Percentiles rank a stretch among this genome's conserved stretches.
These are phyloP conservation scores for Corella eumyota DNA, from an alignment of 23 tunicate genomes.

Conservation along the genomic window DNA sequence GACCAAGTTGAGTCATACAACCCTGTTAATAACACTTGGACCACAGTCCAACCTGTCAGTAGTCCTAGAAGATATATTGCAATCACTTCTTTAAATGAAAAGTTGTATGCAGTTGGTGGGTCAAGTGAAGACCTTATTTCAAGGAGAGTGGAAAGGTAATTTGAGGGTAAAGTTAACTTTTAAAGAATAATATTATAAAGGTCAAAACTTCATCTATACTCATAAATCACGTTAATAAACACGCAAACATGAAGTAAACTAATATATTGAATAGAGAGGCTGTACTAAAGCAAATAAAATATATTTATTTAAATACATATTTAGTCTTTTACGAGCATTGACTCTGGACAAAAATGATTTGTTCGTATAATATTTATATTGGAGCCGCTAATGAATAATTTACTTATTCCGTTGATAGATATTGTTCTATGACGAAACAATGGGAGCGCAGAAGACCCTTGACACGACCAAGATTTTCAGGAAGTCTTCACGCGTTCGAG, in stretches of 20 bases:
- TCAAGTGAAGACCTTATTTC: conserved; percentile 51
- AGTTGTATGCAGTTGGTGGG: conserved; percentile 67
- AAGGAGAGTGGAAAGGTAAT: conserved; percentile 52
- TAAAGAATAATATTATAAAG: too few relatives aligned
- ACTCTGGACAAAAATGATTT: too few relatives aligned
- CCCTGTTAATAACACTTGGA: conserved; percentile 53
- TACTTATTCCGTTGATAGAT: too few relatives aligned
- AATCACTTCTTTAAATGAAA: conserved; percentile 18
- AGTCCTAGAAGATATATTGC: conserved; percentile 68
- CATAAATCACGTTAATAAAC: not conserved
- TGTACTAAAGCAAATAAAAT: too few relatives aligned
- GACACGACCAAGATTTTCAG: conserved; percentile 49
- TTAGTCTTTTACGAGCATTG: too few relatives aligned
- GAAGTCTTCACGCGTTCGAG: conserved; percentile 19
- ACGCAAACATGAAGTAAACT: not conserved
- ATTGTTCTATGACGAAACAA: conserved; percentile 10
- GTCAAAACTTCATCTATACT: too few relatives aligned
- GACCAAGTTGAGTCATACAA: conserved; percentile 41
- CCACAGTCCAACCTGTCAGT: conserved; percentile 25
- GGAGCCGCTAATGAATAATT: too few relatives aligned
- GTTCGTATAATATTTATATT: too few relatives aligned
- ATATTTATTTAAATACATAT: too few relatives aligned
- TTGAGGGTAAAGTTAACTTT: not conserved
- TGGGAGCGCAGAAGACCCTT: conserved; percentile 60
- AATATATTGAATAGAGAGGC: too few relatives aligned